Conservation (phyloP, 2,113 vertebrate species). For the Brachyhypopomus gauderio region DNA sequence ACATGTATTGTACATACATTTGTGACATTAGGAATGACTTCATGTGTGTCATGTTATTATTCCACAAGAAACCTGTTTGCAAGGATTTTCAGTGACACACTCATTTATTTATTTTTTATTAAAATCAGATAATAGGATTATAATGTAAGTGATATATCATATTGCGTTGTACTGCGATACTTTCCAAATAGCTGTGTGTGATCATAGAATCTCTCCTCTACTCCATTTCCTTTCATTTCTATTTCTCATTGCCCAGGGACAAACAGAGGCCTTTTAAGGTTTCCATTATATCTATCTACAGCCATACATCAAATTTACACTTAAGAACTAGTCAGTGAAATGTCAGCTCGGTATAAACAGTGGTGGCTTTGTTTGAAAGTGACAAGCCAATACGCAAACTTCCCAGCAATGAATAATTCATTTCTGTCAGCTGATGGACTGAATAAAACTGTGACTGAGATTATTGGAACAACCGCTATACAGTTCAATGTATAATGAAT, state of each 20-base stretch:
- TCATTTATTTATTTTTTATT: background rate
- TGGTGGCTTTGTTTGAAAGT: conserved; percentile 16
- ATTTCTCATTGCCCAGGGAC: conserved; percentile 5
- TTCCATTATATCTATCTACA: conserved; percentile 41
- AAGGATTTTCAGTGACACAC: background rate
- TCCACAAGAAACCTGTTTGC: background rate
- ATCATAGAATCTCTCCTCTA: conserved; percentile 3
- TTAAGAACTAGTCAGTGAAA: conserved; percentile 33
- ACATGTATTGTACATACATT: background rate
- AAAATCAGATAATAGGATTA: background rate
- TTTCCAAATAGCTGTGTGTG: conserved; percentile 24
- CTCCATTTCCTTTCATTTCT: conserved; percentile 21
- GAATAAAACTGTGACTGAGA: background rate
- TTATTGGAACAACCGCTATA: background rate
- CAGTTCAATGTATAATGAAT: too few species aligned
- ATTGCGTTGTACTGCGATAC: background rate
- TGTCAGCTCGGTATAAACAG: conserved; percentile 39
- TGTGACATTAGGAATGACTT: background rate
- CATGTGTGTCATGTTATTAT: background rate
- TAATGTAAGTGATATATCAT: conserved; percentile 4
- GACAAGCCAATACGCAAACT: conserved; percentile 19
- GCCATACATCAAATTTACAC: conserved; percentile 42
- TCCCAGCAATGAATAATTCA: conserved; percentile 35
- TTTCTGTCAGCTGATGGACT: conserved; percentile 18
- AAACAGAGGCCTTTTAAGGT: conserved; percentile 47